phyloP scores from a whole-genome alignment of 1,140 invertebrate genomes.

The Amyelois transitella region DNA sequence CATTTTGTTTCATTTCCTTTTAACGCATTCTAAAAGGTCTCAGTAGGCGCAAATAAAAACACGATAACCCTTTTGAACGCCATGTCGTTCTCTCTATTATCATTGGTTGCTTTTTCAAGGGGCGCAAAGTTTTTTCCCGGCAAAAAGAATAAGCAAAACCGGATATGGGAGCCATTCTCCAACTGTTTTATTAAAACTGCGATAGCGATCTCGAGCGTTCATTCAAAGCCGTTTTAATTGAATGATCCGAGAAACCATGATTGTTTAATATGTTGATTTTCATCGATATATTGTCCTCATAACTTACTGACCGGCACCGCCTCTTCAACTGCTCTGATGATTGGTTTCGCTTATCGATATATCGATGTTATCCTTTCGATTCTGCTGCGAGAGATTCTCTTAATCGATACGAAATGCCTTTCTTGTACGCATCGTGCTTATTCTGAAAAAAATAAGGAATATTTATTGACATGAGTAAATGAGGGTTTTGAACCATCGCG shows the following conservation, averaged over 20 bases:
- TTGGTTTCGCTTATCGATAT: constrained; percentile 46
- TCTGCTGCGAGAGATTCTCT: background rate
- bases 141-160: constrained; percentile 46
- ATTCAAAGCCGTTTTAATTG: constrained; percentile 32
- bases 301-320: constrained; percentile 37
- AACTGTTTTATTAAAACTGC: constrained; percentile 68
- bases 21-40: constrained; percentile 51
- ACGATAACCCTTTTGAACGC: constrained; percentile 55
- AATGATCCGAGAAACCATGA: constrained; percentile 35
- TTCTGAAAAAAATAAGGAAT: background rate
- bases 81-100: constrained; percentile 64
- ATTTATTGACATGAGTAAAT: background rate
- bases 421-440: background rate
- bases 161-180: constrained; percentile 61
- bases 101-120: constrained; percentile 54
- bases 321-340: constrained; percentile 29
- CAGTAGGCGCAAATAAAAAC: constrained; percentile 52
- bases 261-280: constrained; percentile 52
- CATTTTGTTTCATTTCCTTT: constrained; percentile 34
- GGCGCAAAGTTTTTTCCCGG: constrained; percentile 41
- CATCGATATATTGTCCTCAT: constrained; percentile 45
- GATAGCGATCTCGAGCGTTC: constrained; percentile 56
- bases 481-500: background rate
- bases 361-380: constrained; percentile 23
- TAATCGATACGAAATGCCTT: background rate